These are phyloP conservation scores for Drosophila pallidifrons DNA, from an alignment of 1,140 invertebrate species.

Conservation along the genomic window DNA sequence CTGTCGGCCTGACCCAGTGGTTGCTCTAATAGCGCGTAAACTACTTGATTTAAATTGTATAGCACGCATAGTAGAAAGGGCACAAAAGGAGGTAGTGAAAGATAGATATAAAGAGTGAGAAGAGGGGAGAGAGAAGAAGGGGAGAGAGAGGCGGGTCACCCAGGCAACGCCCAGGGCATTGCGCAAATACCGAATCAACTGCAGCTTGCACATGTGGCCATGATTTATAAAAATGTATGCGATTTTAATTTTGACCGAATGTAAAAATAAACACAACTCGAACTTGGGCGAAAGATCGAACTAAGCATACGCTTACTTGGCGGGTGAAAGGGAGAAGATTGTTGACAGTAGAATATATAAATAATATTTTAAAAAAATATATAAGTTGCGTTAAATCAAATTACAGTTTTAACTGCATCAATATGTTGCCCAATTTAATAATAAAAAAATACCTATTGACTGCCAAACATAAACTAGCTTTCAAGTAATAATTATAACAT, in stretches of 20 bases:
- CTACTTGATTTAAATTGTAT: slow-evolving; percentile 71
- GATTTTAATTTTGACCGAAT: slow-evolving; percentile 72
- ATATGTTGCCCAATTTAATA: too few species aligned
- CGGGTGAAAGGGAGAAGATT: neutral
- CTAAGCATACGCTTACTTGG: slow-evolving; percentile 1
- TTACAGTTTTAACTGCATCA: too few species aligned
- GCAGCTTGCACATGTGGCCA: slow-evolving; percentile 57
- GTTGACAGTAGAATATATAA: neutral
- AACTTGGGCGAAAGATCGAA: slow-evolving; percentile 16
- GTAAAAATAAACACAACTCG: slow-evolving; percentile 51
- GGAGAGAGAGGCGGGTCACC: neutral
- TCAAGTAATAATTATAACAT: too few species aligned
- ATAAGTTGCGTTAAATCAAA: too few species aligned
- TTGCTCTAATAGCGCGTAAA: slow-evolving; percentile 75
- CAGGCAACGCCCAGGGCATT: slow-evolving; percentile 21
- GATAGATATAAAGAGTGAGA: neutral
- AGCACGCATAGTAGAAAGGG: slow-evolving; percentile 7
- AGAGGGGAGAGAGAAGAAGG: neutral
- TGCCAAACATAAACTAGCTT: too few species aligned
- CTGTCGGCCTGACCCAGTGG: slow-evolving; percentile 40
- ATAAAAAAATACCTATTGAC: too few species aligned
- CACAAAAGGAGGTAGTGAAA: neutral
- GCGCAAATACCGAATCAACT: slow-evolving; percentile 26
- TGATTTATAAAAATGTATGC: slow-evolving; percentile 75
- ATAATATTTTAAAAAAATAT: too few species aligned